phyloP scores from a whole-genome alignment of 2,888 invertebrate species.

The Hartigia nigra region DNA sequence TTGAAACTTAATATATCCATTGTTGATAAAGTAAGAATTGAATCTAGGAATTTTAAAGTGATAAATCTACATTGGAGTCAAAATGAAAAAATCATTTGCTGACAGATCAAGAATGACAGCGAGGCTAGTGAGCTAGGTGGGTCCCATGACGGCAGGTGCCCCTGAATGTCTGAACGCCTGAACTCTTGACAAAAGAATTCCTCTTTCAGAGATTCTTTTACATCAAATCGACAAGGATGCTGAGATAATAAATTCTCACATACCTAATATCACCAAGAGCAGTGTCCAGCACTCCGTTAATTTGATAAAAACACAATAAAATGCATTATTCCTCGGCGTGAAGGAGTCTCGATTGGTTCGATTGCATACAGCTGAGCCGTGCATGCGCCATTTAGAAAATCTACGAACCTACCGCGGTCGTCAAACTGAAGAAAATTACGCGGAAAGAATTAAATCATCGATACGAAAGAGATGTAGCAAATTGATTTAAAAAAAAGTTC shows the following conservation, averaged over 20 bases:
- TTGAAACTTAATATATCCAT: too few species aligned
- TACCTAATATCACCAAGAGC: constrained; percentile 46
- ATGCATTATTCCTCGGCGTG: constrained; percentile 48
- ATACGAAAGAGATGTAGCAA: too few species aligned
- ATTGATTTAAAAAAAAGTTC: too few species aligned
- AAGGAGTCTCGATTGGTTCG: constrained; percentile 31
- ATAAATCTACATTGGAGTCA: background rate
- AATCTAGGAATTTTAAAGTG: too few species aligned
- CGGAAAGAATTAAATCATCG: constrained; percentile 1
- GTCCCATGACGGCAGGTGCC: constrained; percentile 49
- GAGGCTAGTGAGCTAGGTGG: constrained; percentile 42
- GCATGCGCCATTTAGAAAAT: constrained; percentile 61
- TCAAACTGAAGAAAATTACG: constrained; percentile 27
- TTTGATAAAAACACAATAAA: constrained; percentile 49
- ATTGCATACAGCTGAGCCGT: constrained; percentile 60
- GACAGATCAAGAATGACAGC: constrained; percentile 37
- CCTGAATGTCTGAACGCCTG: constrained; percentile 26
- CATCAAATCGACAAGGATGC: background rate
- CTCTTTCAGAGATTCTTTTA: constrained; percentile 23
- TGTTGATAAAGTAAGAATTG: too few species aligned
- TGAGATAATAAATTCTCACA: constrained; percentile 25
- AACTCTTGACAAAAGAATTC: constrained; percentile 42
- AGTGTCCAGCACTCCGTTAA: constrained; percentile 48
- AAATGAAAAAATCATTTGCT: constrained; percentile 20
- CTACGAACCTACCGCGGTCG: constrained; percentile 44